Conservation (phyloP, 1,140 invertebrate species). For the Bradysia coprophila region DNA sequence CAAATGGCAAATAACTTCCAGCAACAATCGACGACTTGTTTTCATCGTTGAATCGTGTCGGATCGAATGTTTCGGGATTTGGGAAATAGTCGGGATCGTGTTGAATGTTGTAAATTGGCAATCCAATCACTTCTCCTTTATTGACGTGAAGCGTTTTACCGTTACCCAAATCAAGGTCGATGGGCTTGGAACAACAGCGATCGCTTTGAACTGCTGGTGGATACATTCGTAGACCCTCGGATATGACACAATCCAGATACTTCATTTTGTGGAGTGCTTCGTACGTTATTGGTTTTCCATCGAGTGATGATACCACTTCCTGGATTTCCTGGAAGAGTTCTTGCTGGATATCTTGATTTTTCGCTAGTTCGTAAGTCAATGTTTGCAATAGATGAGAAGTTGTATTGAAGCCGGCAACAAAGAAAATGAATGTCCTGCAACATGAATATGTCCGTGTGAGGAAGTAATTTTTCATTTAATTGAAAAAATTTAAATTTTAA, state of each 20-base stretch:
- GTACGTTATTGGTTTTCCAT: constrained; percentile 11
- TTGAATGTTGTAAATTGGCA: constrained; percentile 24
- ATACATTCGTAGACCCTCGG: constrained; percentile 32
- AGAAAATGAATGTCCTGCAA: no score
- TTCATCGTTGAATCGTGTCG: no score
- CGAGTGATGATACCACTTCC: constrained; percentile 2
- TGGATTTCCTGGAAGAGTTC: constrained; percentile 23
- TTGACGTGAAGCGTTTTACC: constrained; percentile 6
- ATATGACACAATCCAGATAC: not conserved
- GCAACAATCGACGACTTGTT: constrained; percentile 9
- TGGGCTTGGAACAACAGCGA: constrained; percentile 25
- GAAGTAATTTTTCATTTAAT: no score
- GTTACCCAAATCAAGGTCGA: constrained; percentile 8
- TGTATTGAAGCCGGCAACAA: no score
- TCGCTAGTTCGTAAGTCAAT: constrained; percentile 26
- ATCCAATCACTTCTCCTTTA: constrained; percentile 13
- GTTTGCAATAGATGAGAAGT: no score
- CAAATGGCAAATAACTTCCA: constrained; percentile 21
- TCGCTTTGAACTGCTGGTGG: constrained; percentile 32
- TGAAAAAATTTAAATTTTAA: no score
- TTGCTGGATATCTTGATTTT: constrained; percentile 30
- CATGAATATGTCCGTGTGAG: no score
- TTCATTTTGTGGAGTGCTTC: constrained; percentile 3
- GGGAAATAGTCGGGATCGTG: constrained; percentile 20
- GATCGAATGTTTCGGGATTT: constrained; percentile 42